phyloP scores from a whole-genome alignment of 1,140 invertebrate species.

The Chironomus tepperi region DNA sequence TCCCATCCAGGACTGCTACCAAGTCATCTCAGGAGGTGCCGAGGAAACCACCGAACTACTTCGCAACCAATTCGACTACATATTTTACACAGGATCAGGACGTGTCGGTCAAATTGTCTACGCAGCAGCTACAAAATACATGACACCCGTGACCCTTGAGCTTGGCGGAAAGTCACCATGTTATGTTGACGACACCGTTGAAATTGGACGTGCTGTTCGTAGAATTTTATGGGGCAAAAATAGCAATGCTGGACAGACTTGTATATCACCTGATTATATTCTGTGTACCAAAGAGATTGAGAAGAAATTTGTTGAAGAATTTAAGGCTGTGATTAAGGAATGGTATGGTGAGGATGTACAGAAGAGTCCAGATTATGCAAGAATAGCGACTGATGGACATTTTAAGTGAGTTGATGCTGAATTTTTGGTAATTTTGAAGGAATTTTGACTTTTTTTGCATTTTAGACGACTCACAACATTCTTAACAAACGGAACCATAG shows the following conservation, averaged over 20 bases:
- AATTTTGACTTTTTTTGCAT: conserved; percentile 27
- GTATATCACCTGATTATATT: conserved; percentile 95
- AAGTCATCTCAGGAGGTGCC: conserved; percentile 67
- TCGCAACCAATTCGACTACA: conserved; percentile 89
- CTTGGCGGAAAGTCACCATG: conserved; percentile 90
- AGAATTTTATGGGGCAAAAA: conserved; percentile 93
- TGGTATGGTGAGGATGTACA: conserved; percentile 81
- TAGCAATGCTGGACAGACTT: conserved; percentile 92
- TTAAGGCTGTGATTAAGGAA: conserved; percentile 60
- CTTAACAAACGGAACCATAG: conserved; percentile 59
- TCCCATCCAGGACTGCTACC: conserved; percentile 53
- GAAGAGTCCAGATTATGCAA: conserved; percentile 68
- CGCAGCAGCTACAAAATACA: conserved; percentile 75
- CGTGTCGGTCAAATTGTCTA: conserved; percentile 80
- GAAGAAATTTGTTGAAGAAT: conserved; percentile 55
- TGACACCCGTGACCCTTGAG: conserved; percentile 96
- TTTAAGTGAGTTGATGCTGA: conserved; percentile 32
- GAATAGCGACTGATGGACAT: conserved; percentile 65
- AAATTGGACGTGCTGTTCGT: conserved; percentile 62
- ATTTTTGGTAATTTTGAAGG: background rate
- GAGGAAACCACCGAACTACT: conserved; percentile 77
- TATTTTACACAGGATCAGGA: conserved; percentile 93
- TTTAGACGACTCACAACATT: conserved; percentile 54
- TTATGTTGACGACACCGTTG: conserved; percentile 70
- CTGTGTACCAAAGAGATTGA: conserved; percentile 72